A percentile compares a stretch with the other conserved stretches of the same genome.
Evolutionary conservation across 1,140 invertebrate species (phyloP).

Genomic region (Saccostrea glomerata): DNA sequence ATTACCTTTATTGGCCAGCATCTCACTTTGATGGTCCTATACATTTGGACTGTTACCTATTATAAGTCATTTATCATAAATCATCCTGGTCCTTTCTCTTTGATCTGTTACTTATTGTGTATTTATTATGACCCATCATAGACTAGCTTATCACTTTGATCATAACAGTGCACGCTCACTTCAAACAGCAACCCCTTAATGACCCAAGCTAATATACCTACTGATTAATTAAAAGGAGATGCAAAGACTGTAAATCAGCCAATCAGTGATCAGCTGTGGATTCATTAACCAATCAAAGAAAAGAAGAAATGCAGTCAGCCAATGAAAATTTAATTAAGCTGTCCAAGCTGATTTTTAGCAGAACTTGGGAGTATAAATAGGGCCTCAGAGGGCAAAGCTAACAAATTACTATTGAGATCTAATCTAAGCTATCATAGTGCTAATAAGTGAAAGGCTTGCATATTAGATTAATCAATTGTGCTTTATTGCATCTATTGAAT

Average conservation of each 20-base stretch:
- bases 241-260: background rate
- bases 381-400: background rate
- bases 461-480: too few species aligned
- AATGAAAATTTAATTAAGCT: background rate
- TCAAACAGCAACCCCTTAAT: background rate
- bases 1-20: background rate
- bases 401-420: background rate
- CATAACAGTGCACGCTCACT: background rate
- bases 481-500: too few species aligned
- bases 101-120: constrained; percentile 17
- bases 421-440: background rate
- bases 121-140: constrained; percentile 7
- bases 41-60: background rate
- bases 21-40: background rate
- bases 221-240: background rate
- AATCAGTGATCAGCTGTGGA: background rate
- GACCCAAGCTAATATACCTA: background rate
- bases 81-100: background rate
- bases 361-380: background rate
- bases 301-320: background rate
- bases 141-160: constrained; percentile 4
- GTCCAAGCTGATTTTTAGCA: background rate
- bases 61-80: background rate
- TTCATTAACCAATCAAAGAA: background rate
- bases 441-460: background rate